phyloP scores from a whole-genome alignment of 2,113 vertebrate genomes.

The Hippocampus comes region DNA sequence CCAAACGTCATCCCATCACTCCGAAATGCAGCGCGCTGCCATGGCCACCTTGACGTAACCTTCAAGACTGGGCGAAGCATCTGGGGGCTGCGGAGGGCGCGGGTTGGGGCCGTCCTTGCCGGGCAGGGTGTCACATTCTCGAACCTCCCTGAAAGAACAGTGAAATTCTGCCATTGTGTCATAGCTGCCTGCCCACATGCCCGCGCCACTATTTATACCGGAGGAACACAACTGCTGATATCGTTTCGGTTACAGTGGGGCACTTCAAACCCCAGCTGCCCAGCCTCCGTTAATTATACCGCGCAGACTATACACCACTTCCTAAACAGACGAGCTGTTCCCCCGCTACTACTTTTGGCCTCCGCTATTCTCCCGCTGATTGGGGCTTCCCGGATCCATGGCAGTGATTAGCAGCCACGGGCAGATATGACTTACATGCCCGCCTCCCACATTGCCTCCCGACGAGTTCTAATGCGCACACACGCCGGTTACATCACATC shows the following conservation, averaged over 20 bases:
- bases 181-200: slow-evolving; percentile 55
- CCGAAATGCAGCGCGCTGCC: neutral
- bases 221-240: slow-evolving; percentile 66
- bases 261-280: slow-evolving; percentile 64
- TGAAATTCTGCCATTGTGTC: slow-evolving; percentile 62
- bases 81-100: neutral
- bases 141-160: slow-evolving; percentile 61
- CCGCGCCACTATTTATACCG: slow-evolving; percentile 66
- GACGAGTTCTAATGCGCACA: slow-evolving; percentile 21
- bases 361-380: slow-evolving; percentile 22
- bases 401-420: slow-evolving; percentile 45
- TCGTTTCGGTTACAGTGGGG: slow-evolving; percentile 67
- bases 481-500: slow-evolving; percentile 36
- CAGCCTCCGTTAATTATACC: slow-evolving; percentile 45
- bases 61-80: slow-evolving; percentile 46
- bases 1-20: neutral
- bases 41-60: slow-evolving; percentile 46
- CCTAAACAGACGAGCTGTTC: slow-evolving; percentile 1
- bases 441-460: slow-evolving; percentile 47
- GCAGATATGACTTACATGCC: slow-evolving; percentile 33
- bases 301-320: slow-evolving; percentile 9
- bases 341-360: slow-evolving; percentile 32
- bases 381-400: slow-evolving; percentile 47
- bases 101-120: slow-evolving; percentile 19
- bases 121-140: slow-evolving; percentile 57